Conservation (phyloP, 1,140 invertebrate genomes). For the Leptinotarsa defecta region DNA sequence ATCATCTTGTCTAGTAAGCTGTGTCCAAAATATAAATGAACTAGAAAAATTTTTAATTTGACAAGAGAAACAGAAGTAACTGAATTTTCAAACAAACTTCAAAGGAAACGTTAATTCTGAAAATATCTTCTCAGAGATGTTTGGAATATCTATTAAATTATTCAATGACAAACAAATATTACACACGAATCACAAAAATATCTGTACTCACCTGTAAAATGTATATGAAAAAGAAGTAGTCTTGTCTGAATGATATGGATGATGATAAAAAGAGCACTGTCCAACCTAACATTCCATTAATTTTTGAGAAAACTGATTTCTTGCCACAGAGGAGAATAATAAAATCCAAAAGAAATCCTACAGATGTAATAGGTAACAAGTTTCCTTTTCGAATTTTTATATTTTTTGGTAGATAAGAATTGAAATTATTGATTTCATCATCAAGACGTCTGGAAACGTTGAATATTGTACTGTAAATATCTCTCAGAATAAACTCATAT, state of each 20-base stretch:
- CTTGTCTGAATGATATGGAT: slow-evolving; percentile 25
- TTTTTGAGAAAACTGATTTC: slow-evolving; percentile 26
- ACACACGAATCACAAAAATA: background rate
- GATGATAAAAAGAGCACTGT: slow-evolving; percentile 32
- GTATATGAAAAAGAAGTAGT: slow-evolving; percentile 28
- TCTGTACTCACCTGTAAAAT: slow-evolving; percentile 35
- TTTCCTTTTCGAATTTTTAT: slow-evolving; percentile 25
- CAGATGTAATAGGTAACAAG: slow-evolving; percentile 22
- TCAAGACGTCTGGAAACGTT: slow-evolving; percentile 14
- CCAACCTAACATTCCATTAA: slow-evolving; percentile 37
- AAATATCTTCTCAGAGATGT: too few species aligned
- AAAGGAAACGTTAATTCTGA: too few species aligned
- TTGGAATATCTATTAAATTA: background rate
- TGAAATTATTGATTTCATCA: slow-evolving; percentile 8
- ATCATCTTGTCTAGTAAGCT: too few species aligned
- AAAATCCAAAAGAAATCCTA: slow-evolving; percentile 32
- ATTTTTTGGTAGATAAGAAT: slow-evolving; percentile 25
- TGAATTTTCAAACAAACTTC: too few species aligned
- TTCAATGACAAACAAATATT: slow-evolving; percentile 9
- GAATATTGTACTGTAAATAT: slow-evolving; percentile 26
- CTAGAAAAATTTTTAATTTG: too few species aligned
- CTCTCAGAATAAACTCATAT: slow-evolving; percentile 26
- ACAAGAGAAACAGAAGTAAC: too few species aligned
- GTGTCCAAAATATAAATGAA: too few species aligned
- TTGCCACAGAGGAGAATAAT: slow-evolving; percentile 20